Evolutionary conservation across 2,113 vertebrate genomes (phyloP).

Genomic region (Vireo altiloquus): DNA sequence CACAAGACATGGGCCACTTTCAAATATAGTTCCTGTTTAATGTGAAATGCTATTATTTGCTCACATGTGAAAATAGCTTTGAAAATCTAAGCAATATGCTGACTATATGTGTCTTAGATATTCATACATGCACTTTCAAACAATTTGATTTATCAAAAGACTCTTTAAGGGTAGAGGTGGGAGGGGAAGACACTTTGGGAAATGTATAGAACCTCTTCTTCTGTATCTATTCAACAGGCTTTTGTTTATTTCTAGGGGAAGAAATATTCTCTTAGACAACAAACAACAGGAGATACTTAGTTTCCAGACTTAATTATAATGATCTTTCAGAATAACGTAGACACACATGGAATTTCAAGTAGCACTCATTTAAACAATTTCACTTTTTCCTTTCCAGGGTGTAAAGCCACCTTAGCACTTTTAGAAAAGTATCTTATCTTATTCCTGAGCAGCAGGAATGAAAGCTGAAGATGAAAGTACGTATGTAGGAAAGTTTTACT

Average conservation of each 20-base stretch:
- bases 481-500: background rate
- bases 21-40: background rate
- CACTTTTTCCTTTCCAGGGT: background rate
- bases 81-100: background rate
- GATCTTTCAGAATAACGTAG: background rate
- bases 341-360: background rate
- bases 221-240: background rate
- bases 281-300: background rate
- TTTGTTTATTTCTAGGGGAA: background rate
- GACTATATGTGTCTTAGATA: background rate
- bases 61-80: background rate
- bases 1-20: background rate
- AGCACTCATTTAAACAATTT: background rate
- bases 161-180: background rate
- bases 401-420: background rate
- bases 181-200: background rate
- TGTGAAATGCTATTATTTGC: background rate
- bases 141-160: background rate
- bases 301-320: background rate
- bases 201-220: background rate
- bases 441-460: background rate
- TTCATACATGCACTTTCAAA: background rate
- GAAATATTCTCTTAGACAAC: background rate
- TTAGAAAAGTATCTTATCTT: background rate
- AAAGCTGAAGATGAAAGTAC: background rate